Conservation (phyloP, 2,113 vertebrate species). For the Centropus bengalensis region DNA sequence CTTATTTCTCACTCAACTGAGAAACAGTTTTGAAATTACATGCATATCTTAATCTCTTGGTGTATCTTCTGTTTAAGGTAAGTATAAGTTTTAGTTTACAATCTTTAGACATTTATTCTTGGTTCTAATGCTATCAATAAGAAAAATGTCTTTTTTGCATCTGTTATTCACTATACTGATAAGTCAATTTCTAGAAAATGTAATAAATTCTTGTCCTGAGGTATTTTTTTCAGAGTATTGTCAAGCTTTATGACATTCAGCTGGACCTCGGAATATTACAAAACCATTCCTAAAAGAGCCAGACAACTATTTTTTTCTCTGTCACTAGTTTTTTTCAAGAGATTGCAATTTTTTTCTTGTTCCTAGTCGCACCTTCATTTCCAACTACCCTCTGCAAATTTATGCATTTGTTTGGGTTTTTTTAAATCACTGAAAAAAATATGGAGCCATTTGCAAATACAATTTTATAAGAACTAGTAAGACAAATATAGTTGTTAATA, state of each 20-base stretch:
- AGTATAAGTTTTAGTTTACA: not conserved
- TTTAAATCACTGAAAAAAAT: not conserved
- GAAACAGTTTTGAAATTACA: not conserved
- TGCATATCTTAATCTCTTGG: not conserved
- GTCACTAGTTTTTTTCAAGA: not conserved
- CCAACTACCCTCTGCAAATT: not conserved
- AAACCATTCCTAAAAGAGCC: not conserved
- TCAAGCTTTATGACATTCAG: not conserved
- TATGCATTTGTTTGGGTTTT: not conserved
- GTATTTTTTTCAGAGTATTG: not conserved
- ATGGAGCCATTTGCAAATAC: not conserved
- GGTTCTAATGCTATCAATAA: not conserved
- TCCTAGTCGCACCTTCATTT: not conserved
- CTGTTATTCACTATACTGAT: not conserved
- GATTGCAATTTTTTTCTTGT: not conserved
- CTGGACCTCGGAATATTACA: not conserved
- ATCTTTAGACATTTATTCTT: not conserved
- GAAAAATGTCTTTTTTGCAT: not conserved
- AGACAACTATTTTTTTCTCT: not conserved
- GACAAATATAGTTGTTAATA: not conserved
- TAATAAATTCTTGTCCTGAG: not conserved
- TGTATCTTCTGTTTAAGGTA: not conserved
- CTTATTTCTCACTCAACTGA: not conserved
- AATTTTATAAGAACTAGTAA: not conserved
- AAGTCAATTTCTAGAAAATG: not conserved